A percentile compares a stretch with the other conserved stretches of the same genome.
These are phyloP conservation scores for Misgurnus anguillicaudatus DNA, from an alignment of 2,113 vertebrate genomes.

Conservation along the genomic window DNA sequence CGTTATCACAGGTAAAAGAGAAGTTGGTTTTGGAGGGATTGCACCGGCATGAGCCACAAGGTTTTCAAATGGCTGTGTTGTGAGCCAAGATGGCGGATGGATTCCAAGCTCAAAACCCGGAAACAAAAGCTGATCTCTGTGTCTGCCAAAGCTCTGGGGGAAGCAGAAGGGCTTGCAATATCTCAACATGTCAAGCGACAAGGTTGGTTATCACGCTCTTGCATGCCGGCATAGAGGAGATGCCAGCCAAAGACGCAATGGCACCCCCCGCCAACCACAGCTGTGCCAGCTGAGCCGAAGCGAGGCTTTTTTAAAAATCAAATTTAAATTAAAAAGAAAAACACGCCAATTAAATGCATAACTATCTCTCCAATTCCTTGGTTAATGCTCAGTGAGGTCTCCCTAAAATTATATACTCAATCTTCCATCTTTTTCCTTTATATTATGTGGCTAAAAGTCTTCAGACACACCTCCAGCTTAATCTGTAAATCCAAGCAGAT, in stretches of 20 bases:
- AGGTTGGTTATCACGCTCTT: slow-evolving; percentile 68
- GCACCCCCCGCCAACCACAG: slow-evolving; percentile 39
- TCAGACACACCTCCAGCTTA: slow-evolving; percentile 61
- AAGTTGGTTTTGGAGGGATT: slow-evolving; percentile 27
- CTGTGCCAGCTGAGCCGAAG: slow-evolving; percentile 50
- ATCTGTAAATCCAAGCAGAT: slow-evolving; percentile 67
- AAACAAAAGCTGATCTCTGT: slow-evolving; percentile 60
- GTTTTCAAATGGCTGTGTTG: slow-evolving; percentile 45
- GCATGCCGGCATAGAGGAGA: slow-evolving; percentile 66
- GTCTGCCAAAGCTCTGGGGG: slow-evolving; percentile 64
- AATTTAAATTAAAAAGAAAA: slow-evolving; percentile 18
- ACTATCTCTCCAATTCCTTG: background rate
- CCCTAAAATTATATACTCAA: slow-evolving; percentile 41
- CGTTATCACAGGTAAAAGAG: slow-evolving; percentile 54
- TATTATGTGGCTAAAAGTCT: slow-evolving; percentile 51
- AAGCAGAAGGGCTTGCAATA: slow-evolving; percentile 46
- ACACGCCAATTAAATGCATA: background rate
- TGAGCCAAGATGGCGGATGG: slow-evolving; percentile 48
- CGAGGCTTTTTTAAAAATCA: slow-evolving; percentile 22
- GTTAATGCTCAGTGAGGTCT: background rate
- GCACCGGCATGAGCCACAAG: slow-evolving; percentile 34
- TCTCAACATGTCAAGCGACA: slow-evolving; percentile 64
- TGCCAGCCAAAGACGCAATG: slow-evolving; percentile 65
- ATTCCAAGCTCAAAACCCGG: slow-evolving; percentile 54
- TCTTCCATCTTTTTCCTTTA: slow-evolving; percentile 48